Evolutionary conservation across 2,888 invertebrate species (phyloP), one percentile per base, ranked within the genome.

Genomic region (Oligia fasciuncula): DNA sequence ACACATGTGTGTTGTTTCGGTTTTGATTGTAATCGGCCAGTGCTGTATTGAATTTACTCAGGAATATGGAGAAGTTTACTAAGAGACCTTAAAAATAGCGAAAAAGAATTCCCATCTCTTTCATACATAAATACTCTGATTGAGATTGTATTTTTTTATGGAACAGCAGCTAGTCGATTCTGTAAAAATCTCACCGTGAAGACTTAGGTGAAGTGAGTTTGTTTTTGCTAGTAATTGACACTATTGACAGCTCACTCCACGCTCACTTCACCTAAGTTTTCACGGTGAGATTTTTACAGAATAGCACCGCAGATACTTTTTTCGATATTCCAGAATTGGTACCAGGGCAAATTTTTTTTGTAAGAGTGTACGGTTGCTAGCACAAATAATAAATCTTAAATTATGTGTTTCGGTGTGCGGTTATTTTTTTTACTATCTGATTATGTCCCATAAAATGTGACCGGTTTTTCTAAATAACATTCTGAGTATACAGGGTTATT

Each of bases 1-100:
- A 73, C 49, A 66, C 14, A n/a, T 46, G 11, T 72, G 35, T 83
- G 23, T 63, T 72, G n/a, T 49, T 57, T 63, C 23, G 14, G 60
- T 23, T 62, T 74, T 6, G 11, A 6, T 49, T 5, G 23, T 60
- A 60, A 40, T 54, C 14, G 57, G 11, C 19, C 14, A 40, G 23
- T 14, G 8, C 35, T 35, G 3, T 62, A 68, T 43, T 5, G 14
- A 74, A n/a, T 65, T 9, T 43, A 1, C 35, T 46, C n/a, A 49
- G 9, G 9, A 49, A 79, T 70, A 70, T 19, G 11, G 70, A 51
- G 19, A 70, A 71, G 51, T n/a, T n/a, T 14, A 51, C 2, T 51
- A 51, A 14, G 6, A 35, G 17, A 35, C 1, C 0, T n/a, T 9
- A 40, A 40, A 57, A 40, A 57, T 9, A 4, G 11, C 17, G 5